Percentiles rank a stretch among this genome's conserved stretches.
Conservation (phyloP, 2,797 vertebrate species). For the Adelosebastes latens region DNA sequence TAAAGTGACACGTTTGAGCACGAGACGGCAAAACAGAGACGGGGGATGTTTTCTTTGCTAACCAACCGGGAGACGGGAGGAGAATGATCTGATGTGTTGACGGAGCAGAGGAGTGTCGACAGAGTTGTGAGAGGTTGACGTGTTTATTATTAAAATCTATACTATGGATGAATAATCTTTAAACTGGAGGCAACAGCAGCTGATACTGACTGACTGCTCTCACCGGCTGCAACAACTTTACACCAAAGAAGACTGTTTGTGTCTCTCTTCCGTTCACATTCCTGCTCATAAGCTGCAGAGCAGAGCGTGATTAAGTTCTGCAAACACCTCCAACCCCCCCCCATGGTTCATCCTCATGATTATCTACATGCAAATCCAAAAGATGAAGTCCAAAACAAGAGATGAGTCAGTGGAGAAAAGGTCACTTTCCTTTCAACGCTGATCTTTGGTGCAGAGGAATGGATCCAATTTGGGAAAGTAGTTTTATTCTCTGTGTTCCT, state of each 20-base stretch:
- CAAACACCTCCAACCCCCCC: not conserved
- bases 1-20: not conserved
- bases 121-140: not conserved
- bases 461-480: not conserved
- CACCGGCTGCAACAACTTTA: not conserved
- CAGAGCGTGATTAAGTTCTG: not conserved
- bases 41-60: not conserved
- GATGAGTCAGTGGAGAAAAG: too few species aligned
- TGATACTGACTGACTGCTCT: not conserved
- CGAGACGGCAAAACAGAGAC: not conserved
- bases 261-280: not conserved
- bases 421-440: not conserved
- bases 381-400: not conserved
- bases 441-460: not conserved
- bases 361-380: not conserved
- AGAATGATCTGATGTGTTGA: not conserved
- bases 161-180: rapidly evolving
- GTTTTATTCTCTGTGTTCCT: not conserved
- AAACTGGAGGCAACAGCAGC: too few species aligned
- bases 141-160: not conserved
- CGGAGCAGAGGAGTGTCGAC: not conserved
- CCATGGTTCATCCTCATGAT: not conserved
- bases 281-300: not conserved
- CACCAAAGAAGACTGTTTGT: not conserved
- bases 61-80: not conserved